These are phyloP conservation scores for Hippocampus barbouri DNA, from an alignment of 2,113 vertebrate genomes.

Conservation along the genomic window DNA sequence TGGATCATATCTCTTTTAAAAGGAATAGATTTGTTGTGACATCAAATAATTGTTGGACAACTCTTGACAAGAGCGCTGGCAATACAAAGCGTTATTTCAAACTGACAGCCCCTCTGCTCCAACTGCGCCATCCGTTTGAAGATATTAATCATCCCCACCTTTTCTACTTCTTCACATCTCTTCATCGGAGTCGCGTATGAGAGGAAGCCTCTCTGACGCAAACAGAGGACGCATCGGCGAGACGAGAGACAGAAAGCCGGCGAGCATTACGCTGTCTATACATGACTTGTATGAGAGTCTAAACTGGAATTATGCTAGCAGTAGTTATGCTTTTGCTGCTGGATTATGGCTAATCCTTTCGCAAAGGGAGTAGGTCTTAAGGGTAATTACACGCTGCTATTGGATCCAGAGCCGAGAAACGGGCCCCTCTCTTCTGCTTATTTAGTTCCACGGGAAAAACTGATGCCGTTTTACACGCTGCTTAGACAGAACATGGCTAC, in stretches of 20 bases:
- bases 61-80: not conserved
- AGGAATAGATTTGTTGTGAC: not conserved
- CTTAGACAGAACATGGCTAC: slow-evolving; percentile 28
- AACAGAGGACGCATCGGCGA: not conserved
- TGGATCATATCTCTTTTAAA: not conserved
- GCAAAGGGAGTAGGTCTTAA: slow-evolving; percentile 67
- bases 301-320: slow-evolving; percentile 53
- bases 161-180: slow-evolving; percentile 11
- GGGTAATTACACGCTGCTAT: slow-evolving; percentile 70
- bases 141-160: slow-evolving; percentile 50
- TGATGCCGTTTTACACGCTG: slow-evolving; percentile 39
- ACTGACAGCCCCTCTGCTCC: slow-evolving; percentile 59
- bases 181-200: not conserved
- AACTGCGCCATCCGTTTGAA: slow-evolving; percentile 44
- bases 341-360: slow-evolving; percentile 68
- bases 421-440: slow-evolving; percentile 46
- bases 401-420: slow-evolving; percentile 59
- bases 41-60: not conserved
- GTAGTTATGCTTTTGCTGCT: slow-evolving; percentile 67
- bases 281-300: slow-evolving; percentile 33
- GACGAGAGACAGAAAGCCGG: slow-evolving; percentile 32
- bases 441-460: slow-evolving; percentile 47
- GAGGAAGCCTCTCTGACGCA: not conserved
- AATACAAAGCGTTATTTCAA: slow-evolving; percentile 65
- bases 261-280: slow-evolving; percentile 2